Evolutionary conservation across 2,113 vertebrate species (phyloP), one percentile per base, ranked within the genome.

Genomic region (Gila orcuttii): DNA sequence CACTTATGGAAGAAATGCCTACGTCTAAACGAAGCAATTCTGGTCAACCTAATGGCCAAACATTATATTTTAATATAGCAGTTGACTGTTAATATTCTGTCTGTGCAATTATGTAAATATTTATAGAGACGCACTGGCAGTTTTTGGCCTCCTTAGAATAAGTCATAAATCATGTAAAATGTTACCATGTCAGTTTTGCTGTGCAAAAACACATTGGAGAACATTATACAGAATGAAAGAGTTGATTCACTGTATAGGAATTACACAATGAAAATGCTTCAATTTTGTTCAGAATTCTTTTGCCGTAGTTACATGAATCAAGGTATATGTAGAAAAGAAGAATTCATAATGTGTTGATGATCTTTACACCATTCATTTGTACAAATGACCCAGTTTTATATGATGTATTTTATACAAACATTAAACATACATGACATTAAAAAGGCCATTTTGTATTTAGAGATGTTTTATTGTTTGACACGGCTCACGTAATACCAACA

Each of bases 1-100:
- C 52, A 93, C 94, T 28, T 95, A 96, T 0, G 95, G 93, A 4
- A 89, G 92, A 68, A 95, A 96, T 1, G 95, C 93, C 13, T 96
- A 96, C 15, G 95, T 96, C 36, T 96, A 89, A 95, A 50, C 42
- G 1, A 57, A 50, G 57, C 73, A 45, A 5, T 60, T n/a, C 45
- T 82, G 75, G 55, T 50, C 75, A 50, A 59, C 19, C 36, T 57
- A 50, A 31, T 78, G 52, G 69, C 21, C 36, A 52, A 82, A 71
- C 68, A 42, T 39, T 79, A 59, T 47, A 19, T 45, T 69, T 25
- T 8, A 57, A 25, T 2, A 66, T 9, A 19, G 1, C 3, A 19
- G 13, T 2, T 52, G n/a, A 64, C 77, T 86, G 57, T 82, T 84
- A 21, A 60, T 33, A 76, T 50, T 66, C 9, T 31, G 39, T 69